phyloP scores from a whole-genome alignment of 2,797 vertebrate genomes.

The Acanthiza pusilla region DNA sequence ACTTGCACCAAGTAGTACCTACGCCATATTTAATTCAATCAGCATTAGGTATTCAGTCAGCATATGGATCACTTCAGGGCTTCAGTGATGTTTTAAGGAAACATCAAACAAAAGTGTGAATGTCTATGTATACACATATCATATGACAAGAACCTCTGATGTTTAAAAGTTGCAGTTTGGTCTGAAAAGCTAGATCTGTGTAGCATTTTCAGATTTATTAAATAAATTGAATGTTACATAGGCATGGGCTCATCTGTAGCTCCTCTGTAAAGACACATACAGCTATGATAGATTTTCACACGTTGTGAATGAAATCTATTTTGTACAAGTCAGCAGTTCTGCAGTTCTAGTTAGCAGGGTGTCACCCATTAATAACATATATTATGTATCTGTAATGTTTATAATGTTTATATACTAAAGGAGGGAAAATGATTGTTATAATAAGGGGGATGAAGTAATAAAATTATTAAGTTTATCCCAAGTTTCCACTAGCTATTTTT shows the following conservation, averaged over 20 bases:
- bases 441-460: not conserved
- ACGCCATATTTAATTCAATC: not conserved
- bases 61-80: not conserved
- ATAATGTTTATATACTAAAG: not conserved
- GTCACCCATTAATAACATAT: not conserved
- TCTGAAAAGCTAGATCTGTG: not conserved
- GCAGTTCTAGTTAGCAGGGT: not conserved
- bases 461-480: constrained; percentile 1
- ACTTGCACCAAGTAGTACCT: not conserved
- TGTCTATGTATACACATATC: not conserved
- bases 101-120: not conserved
- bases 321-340: not conserved
- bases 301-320: not conserved
- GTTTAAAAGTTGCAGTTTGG: not conserved
- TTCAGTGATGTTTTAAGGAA: constrained; percentile 3
- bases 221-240: not conserved
- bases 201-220: not conserved
- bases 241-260: not conserved
- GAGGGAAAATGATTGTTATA: not conserved
- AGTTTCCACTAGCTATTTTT: constrained; percentile 18
- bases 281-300: not conserved
- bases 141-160: not conserved
- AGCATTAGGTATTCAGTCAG: not conserved
- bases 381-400: not conserved
- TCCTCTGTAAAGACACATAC: not conserved